These are phyloP conservation scores for Protobothrops flavoviridis DNA, from an alignment of 2,113 vertebrate species.

Conservation along the genomic window DNA sequence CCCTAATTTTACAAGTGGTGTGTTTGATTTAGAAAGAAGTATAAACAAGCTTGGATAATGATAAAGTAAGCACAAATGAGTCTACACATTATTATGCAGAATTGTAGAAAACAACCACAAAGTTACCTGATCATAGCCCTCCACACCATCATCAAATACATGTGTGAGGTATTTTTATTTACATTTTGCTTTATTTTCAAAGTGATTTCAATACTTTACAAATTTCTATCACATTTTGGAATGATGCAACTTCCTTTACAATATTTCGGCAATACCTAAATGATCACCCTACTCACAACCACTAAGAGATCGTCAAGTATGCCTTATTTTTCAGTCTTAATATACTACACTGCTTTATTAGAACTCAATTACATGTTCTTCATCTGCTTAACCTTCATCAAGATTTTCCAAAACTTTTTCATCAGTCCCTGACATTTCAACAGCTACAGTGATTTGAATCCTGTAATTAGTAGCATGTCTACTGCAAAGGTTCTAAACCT, in stretches of 20 bases:
- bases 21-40: not conserved
- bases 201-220: not conserved
- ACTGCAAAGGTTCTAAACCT: not conserved
- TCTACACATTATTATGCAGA: not conserved
- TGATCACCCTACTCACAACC: not conserved
- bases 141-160: not conserved
- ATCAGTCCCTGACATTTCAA: not conserved
- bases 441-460: not conserved
- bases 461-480: not conserved
- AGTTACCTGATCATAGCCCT: not conserved
- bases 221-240: not conserved
- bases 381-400: not conserved
- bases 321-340: not conserved
- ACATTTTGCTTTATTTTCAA: not conserved
- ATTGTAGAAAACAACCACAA: not conserved
- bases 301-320: not conserved
- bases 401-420: not conserved
- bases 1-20: not conserved
- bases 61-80: not conserved
- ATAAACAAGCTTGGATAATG: not conserved
- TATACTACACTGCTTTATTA: not conserved
- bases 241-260: not conserved
- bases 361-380: not conserved
- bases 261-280: not conserved
- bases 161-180: not conserved